Evolutionary conservation across 2,888 invertebrate genomes (phyloP).

Genomic region (Heliconius sara): DNA sequence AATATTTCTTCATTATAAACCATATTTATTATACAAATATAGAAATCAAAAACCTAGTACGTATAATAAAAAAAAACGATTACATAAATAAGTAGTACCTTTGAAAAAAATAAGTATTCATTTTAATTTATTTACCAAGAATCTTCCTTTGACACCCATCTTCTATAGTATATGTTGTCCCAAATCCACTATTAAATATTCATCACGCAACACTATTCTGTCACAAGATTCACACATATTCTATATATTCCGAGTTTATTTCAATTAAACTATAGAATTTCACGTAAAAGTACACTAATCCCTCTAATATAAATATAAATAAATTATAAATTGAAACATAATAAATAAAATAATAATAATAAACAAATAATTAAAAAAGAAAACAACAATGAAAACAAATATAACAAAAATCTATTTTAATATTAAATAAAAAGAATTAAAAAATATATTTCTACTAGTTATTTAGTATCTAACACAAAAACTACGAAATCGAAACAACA

Average conservation of each 20-base stretch:
- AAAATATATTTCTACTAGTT: background rate
- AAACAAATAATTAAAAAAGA: background rate
- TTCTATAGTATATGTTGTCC: slow-evolving; percentile 34
- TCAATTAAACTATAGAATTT: background rate
- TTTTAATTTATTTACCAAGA: slow-evolving; percentile 63
- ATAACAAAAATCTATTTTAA: too few relatives aligned
- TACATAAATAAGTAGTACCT: too few relatives aligned
- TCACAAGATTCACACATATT: slow-evolving; percentile 3
- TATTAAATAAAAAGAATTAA: too few relatives aligned
- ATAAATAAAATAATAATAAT: background rate
- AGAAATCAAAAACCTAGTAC: background rate
- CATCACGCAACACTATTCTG: slow-evolving; percentile 15
- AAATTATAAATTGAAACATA: background rate
- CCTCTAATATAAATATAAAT: background rate
- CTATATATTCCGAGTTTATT: background rate
- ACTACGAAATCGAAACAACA: background rate
- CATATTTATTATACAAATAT: background rate
- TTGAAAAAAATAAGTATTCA: background rate
- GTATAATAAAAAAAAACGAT: background rate
- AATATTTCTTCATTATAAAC: background rate
- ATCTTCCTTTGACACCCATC: slow-evolving; percentile 75
- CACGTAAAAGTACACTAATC: background rate
- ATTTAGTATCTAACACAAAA: background rate
- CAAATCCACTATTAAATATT: slow-evolving; percentile 10
- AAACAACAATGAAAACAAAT: background rate